Base-by-base conservation (phyloP, 1,140 invertebrate species). In the Limonius californicus region DNA sequence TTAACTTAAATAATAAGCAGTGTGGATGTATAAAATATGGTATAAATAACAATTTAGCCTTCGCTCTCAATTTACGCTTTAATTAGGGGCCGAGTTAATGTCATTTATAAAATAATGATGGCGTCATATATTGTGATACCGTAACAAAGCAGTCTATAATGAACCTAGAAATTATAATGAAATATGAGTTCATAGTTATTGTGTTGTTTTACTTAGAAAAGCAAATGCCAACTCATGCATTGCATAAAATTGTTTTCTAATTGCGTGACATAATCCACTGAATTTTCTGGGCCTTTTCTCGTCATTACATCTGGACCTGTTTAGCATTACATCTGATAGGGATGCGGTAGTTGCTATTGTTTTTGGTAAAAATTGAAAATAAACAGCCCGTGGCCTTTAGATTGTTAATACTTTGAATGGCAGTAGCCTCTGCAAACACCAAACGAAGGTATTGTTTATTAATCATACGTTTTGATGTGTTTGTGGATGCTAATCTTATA, bases 91-190 rank as follows among this genome's bases (percentile, higher is more conserved):
- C 56, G 23, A 57, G 45, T 39, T 65, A 61, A 65, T 65, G 63
- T 61, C 63, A 64, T 64, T 64, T 64, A 64, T 64, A 64, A 59
- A 64, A 64, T 64, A 64, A 58, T 61, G 30, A 53, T 39, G 30
- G 32, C 59, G 63, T 53, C 63, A 58, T 64, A 50, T 50, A 50
- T 50, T 50, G 45, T 50, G 45, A 50, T 50, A 50, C 16, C n/a
- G 45, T 50, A 50, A 50, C 45, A 50, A 50, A 50, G 45, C 63
- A 63, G 47, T 59, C 20, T 55, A 58, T 63, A 63, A 63, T 63
- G 35, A 63, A 53, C 53, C 53, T 54, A 59, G 50, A 54, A 63
- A 63, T 57, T 58, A 50, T 50, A 50, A 50, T 43, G 42, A 58
- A 58, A 43, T 57, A 42, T 57, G 32, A 42, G 39, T 35, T 58